Conservation (phyloP, 2,113 vertebrate species). For the Rhea americana region DNA sequence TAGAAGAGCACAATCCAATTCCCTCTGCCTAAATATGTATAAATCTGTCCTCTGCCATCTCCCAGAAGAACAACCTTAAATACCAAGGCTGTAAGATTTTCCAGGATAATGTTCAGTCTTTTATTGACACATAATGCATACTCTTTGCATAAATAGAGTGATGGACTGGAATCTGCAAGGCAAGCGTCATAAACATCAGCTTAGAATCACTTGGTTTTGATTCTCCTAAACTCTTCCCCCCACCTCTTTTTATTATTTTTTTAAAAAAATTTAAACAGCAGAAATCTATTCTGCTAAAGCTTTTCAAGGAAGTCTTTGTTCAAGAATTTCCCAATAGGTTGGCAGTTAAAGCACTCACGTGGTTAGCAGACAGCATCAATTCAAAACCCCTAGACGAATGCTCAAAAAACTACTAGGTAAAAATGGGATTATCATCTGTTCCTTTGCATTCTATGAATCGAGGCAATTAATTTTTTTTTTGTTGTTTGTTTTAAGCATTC, state of each 20-base stretch:
- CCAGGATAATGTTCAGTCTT: fast-evolving
- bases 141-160: neutral
- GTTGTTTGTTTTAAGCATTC: neutral
- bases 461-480: neutral
- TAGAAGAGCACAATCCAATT: neutral
- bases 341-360: neutral
- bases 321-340: neutral
- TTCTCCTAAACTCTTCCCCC: neutral
- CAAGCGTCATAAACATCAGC: neutral
- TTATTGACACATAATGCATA: neutral
- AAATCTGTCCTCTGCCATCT: neutral
- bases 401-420: neutral
- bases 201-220: neutral
- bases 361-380: neutral
- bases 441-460: neutral
- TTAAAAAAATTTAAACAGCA: no score
- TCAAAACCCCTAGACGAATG: neutral
- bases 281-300: neutral
- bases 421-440: neutral
- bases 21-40: neutral
- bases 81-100: neutral
- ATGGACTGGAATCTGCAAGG: neutral
- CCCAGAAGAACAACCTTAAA: slow-evolving; percentile 17
- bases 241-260: no score
- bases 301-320: neutral